phyloP scores from a whole-genome alignment of 2,113 vertebrate species.

The Lophotis ruficrista region DNA sequence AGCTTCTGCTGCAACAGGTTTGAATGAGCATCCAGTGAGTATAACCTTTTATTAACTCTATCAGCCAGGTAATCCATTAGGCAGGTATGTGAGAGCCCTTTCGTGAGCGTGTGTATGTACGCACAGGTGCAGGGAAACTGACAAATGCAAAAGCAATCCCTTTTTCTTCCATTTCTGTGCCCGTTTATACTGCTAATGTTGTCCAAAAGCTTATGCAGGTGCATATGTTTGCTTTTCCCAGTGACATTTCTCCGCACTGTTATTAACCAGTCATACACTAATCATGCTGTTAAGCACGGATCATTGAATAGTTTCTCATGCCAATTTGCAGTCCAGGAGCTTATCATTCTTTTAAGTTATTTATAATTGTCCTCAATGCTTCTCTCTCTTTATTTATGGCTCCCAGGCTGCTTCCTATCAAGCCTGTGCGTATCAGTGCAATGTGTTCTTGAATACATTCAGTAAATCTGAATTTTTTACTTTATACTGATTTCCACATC shows the following conservation, averaged over 20 bases:
- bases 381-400: constrained; percentile 34
- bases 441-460: not conserved
- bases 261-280: constrained; percentile 59
- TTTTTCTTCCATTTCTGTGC: not conserved
- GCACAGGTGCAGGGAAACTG: not conserved
- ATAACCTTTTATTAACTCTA: not conserved
- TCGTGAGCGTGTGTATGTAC: not conserved
- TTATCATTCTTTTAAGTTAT: constrained; percentile 48
- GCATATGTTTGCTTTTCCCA: not conserved
- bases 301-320: constrained; percentile 38
- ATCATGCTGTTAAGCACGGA: constrained; percentile 33
- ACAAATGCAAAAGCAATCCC: not conserved
- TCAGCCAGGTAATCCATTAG: not conserved
- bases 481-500: not conserved
- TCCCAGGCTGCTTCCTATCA: constrained; percentile 18
- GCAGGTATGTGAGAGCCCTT: not conserved
- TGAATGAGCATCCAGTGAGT: not conserved
- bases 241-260: not conserved
- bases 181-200: not conserved
- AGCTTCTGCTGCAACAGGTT: constrained; percentile 2
- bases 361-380: constrained; percentile 46
- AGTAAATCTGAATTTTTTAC: not conserved
- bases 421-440: not conserved
- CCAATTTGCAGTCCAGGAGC: constrained; percentile 41
- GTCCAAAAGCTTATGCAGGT: constrained; percentile 11